Base-by-base conservation (phyloP, 2,113 vertebrate species). In the Raja brachyura region DNA sequence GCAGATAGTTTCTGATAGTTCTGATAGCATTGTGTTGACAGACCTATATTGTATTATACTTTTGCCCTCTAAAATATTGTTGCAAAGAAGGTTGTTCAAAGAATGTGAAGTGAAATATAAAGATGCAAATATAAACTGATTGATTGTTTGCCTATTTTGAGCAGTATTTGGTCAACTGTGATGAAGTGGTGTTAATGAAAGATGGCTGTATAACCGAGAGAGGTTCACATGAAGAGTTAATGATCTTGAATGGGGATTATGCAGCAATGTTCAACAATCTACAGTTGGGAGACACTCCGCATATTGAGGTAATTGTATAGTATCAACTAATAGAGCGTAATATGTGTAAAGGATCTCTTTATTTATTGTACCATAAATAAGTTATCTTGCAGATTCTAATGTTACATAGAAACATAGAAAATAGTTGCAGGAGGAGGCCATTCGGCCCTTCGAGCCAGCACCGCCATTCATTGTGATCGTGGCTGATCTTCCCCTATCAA, bases 151-250 rank as follows among this genome's bases (percentile, higher is more conserved):
- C 28, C 54, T 93, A 28, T 1, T 93, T 95, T 95, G 93, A 94
- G 31, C 93, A 98, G 98, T 98, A 99, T 94, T 96, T 99, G 90
- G 97, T 97, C 93, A 98, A 98, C 94, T 98, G 98, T 94, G 98
- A 98, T 95, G 97, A 98, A 76, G 97, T 99, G 93, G 96, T 99
- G 95, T 97, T 98, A 96, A 97, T 99, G 98, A 97, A 97, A 92
- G 98, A 99, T 75, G 98, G 98, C 86, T 97, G 96, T 93, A 97
- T 99, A 88, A 97, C 96, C 0, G 98, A 98, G 95, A 95, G 96
- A 94, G 98, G 98, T 93, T 98, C 96, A 94, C 98, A 99, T 10
- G 98, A 98, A 94, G 96, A 97, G 20, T 95, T 99, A 94, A 98
- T 99, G 97, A 97, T 97, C 93, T 95, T 98, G 93, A 98, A 97